These are phyloP conservation scores for Lissocephala sabroskyi DNA, from an alignment of 2,888 invertebrate species.

Conservation along the genomic window DNA sequence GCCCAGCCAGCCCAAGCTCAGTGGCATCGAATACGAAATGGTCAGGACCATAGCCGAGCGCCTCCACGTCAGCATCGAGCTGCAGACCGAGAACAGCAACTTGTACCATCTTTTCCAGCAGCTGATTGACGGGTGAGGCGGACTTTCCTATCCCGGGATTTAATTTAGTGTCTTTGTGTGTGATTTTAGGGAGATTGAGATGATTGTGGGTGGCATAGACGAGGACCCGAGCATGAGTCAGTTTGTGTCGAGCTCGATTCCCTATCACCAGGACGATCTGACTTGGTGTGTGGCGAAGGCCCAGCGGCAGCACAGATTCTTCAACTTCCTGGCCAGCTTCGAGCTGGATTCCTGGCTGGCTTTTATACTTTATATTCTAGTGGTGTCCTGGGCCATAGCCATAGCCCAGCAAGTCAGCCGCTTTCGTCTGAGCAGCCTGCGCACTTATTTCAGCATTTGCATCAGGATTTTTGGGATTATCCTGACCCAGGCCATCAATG, in stretches of 20 bases:
- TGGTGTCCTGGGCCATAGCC: constrained; percentile 37
- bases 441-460: constrained; percentile 31
- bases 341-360: constrained; percentile 37
- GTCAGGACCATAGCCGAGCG: constrained; percentile 64
- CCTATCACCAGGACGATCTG: constrained; percentile 71
- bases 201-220: constrained; percentile 70
- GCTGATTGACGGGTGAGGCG: constrained; percentile 62
- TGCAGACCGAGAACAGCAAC: constrained; percentile 58
- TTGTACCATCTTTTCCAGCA: constrained; percentile 64
- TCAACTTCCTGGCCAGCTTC: constrained; percentile 64
- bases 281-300: constrained; percentile 71
- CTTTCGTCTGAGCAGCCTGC: constrained; percentile 15
- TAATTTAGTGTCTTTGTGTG: not conserved
- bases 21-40: constrained; percentile 68
- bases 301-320: constrained; percentile 49
- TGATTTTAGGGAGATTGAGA: constrained; percentile 56
- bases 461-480: constrained; percentile 46
- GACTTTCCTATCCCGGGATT: not conserved
- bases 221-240: constrained; percentile 69
- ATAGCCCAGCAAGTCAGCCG: constrained; percentile 32
- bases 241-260: constrained; percentile 62
- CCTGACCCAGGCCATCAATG: constrained; percentile 43
- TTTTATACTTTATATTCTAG: constrained; percentile 36
- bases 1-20: constrained; percentile 20
- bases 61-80: constrained; percentile 58